Evolutionary conservation across 2,888 invertebrate genomes (phyloP).

Genomic region (Aromia moschata): DNA sequence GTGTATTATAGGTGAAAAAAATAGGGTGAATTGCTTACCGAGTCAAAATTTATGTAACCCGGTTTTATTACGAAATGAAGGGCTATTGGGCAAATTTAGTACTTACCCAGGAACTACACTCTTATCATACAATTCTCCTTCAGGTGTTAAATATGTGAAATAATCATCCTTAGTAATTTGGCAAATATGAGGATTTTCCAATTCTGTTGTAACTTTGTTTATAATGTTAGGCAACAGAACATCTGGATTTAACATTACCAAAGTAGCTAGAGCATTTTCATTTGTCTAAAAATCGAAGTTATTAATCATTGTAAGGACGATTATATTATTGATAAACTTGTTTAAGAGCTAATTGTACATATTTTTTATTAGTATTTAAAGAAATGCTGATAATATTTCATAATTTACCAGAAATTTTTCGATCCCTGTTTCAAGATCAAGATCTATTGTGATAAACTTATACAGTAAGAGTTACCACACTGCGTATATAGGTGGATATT

Average conservation of each 20-base stretch:
- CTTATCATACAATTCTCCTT: conserved; percentile 92
- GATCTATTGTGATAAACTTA: too few relatives aligned
- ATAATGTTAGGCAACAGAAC: conserved; percentile 74
- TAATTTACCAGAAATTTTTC: too few relatives aligned
- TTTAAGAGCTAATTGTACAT: not conserved
- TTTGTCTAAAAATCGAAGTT: conserved; percentile 62
- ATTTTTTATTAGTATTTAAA: not conserved
- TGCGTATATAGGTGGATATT: too few relatives aligned
- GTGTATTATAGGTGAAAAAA: too few relatives aligned
- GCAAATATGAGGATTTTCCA: conserved; percentile 73
- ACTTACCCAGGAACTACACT: conserved; percentile 73
- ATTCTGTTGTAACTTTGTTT: conserved; percentile 67
- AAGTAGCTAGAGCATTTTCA: conserved; percentile 77
- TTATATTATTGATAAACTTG: not conserved
- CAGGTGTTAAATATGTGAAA: conserved; percentile 83
- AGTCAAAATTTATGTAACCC: too few relatives aligned
- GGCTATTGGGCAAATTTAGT: too few relatives aligned
- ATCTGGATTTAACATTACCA: conserved; percentile 73
- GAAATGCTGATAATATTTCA: too few relatives aligned
- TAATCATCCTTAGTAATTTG: conserved; percentile 82
- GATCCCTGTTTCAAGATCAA: too few relatives aligned
- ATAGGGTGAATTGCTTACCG: too few relatives aligned
- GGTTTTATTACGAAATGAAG: too few relatives aligned
- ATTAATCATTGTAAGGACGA: conserved; percentile 11
- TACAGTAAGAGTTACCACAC: too few relatives aligned